Conservation (phyloP, 2,888 invertebrate genomes). For the Synanthedon formicaeformis region DNA sequence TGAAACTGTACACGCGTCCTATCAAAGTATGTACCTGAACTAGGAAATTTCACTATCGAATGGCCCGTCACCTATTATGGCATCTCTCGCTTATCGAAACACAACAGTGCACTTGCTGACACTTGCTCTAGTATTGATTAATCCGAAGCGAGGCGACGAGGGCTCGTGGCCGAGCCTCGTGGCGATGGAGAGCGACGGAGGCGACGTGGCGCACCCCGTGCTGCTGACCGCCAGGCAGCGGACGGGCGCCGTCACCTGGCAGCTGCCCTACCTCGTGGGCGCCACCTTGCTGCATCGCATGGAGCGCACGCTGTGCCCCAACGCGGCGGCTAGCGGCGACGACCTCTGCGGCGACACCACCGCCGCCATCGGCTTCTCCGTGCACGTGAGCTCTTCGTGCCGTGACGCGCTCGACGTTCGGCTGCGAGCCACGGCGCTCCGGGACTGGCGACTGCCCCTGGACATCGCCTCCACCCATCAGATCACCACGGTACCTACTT, state of each 20-base stretch:
- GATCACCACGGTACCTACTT: slow-evolving; percentile 20
- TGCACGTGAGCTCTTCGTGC: slow-evolving; percentile 50
- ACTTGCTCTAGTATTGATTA: not conserved
- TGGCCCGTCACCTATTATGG: too few relatives aligned
- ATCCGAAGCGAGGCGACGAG: not conserved
- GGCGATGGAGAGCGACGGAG: slow-evolving; percentile 29
- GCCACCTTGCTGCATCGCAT: slow-evolving; percentile 27
- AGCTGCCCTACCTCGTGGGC: slow-evolving; percentile 42
- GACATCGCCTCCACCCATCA: slow-evolving; percentile 11
- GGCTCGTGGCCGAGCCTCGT: slow-evolving; percentile 29
- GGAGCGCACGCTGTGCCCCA: slow-evolving; percentile 51
- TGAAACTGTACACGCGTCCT: too few relatives aligned
- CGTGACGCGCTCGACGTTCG: slow-evolving; percentile 17
- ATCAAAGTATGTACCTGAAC: too few relatives aligned
- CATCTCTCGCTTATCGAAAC: too few relatives aligned
- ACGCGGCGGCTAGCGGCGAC: slow-evolving; percentile 17
- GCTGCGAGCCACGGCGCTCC: slow-evolving; percentile 25
- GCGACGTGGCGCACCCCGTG: slow-evolving; percentile 41
- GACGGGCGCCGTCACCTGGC: slow-evolving; percentile 57
- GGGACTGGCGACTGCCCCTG: slow-evolving; percentile 28
- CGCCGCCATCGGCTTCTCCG: slow-evolving; percentile 27
- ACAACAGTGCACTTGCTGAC: too few relatives aligned
- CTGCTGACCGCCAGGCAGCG: slow-evolving; percentile 46
- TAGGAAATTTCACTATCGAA: too few relatives aligned
- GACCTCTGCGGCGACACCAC: slow-evolving; percentile 23